Evolutionary conservation across 2,797 vertebrate species (phyloP), one percentile per base, ranked within the genome.

Genomic region (Crocidura indochinensis): DNA sequence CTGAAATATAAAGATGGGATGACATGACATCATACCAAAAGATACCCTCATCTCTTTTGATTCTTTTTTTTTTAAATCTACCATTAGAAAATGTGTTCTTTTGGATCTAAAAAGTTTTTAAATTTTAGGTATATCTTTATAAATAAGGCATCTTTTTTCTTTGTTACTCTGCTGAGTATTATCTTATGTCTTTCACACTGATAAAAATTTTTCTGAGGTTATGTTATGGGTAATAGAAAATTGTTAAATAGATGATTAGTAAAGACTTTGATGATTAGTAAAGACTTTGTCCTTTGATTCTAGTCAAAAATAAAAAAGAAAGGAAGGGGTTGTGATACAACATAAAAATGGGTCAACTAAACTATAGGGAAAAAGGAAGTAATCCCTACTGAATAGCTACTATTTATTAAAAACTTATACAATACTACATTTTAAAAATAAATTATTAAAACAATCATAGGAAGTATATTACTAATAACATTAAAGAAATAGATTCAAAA

Each of bases 361-460:
- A 47, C 77, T 47, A 73, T 1, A 60, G 44, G 6, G n/a, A 73
- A 65, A 24, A 75, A 15, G 12, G 14, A 27, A 81, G 77, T 20
- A 51, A 74, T 4, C n/a, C 22, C 62, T 77, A 68, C 38, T 49
- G 8, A 29, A 47, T 12, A 74, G 11, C 47, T 49, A 29, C 29
- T 29, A 11, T 31, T 91, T 77, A 24, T 53, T 78, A 83, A 87
- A 29, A 71, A 51, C 20, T 81, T 11, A 26, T 29, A 86, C 17
- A 11, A 53, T 17, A 73, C 91, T 77, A 46, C 22, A 74, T 60
- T 51, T 87, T 71, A 56, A 83, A 92, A 88, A 72, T 2, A 92
- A 74, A 87, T 17, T 85, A 4, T 92, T 56, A 19, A 91, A 94
- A 65, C 22, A 60, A 65, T 72, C 22, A 62, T 91, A 90, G 47